Percentiles rank a stretch among this genome's conserved stretches.
Conservation (phyloP, 2,797 vertebrate genomes). For the Onychomys torridus region DNA sequence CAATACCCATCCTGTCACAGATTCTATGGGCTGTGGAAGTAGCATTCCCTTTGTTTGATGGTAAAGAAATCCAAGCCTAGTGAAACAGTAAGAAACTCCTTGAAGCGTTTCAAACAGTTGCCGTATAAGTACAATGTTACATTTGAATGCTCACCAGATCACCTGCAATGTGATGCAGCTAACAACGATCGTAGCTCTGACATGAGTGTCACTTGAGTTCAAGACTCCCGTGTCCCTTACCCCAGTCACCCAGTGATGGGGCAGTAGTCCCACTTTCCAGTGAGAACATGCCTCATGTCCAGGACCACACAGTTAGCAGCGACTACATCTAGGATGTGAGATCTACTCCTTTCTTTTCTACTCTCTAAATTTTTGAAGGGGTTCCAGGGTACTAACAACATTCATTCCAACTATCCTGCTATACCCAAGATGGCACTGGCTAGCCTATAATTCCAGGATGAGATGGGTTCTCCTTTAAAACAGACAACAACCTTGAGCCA, state of each 20-base stretch:
- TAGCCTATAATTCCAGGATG: slow-evolving; percentile 18
- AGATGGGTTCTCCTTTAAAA: slow-evolving; percentile 42
- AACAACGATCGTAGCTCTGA: not conserved
- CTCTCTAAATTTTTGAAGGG: slow-evolving; percentile 1
- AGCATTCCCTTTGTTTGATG: not conserved
- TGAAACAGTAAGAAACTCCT: not conserved
- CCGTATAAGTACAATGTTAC: not conserved
- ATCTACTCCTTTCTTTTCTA: not conserved
- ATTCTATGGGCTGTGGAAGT: not conserved
- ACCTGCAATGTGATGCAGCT: not conserved
- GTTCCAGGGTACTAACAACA: not conserved
- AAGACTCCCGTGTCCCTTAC: not conserved
- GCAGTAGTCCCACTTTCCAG: not conserved
- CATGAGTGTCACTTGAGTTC: not conserved
- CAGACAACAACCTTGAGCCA: slow-evolving; percentile 34
- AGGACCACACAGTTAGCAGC: not conserved
- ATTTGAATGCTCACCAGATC: not conserved
- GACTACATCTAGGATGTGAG: not conserved
- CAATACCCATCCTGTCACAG: not conserved
- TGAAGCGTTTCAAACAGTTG: not conserved
- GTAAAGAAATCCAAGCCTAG: not conserved
- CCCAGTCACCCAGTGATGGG: not conserved
- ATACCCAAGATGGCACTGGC: slow-evolving; percentile 15
- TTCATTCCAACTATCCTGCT: not conserved
- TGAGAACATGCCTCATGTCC: not conserved